Evolutionary conservation across 2,888 invertebrate species (phyloP).

Genomic region (Congeria kusceri): DNA sequence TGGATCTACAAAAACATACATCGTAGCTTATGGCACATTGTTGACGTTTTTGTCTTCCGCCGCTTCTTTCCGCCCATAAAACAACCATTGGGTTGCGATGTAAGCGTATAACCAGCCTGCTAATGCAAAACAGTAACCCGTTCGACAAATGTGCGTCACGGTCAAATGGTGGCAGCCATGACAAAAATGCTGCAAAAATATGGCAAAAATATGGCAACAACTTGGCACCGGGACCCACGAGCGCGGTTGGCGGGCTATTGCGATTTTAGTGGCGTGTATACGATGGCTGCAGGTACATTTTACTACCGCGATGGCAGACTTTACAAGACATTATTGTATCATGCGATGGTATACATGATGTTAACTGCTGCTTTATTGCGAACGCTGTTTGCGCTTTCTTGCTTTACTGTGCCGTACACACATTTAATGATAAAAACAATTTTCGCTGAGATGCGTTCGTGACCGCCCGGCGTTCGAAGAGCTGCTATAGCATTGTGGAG

Average conservation of each 20-base stretch:
- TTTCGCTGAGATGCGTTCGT: slow-evolving; percentile 1
- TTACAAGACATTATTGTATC: slow-evolving; percentile 12
- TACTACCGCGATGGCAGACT: slow-evolving; percentile 26
- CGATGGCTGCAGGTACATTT: slow-evolving; percentile 42
- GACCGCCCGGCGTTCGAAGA: no score
- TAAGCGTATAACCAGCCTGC: background rate
- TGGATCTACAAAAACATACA: slow-evolving; percentile 45
- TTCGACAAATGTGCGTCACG: slow-evolving; percentile 22
- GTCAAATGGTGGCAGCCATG: slow-evolving; percentile 30
- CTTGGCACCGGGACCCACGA: slow-evolving; percentile 28
- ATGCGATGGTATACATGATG: slow-evolving; percentile 33
- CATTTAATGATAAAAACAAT: slow-evolving; percentile 55
- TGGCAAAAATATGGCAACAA: slow-evolving; percentile 6
- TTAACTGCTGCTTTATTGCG: slow-evolving; percentile 53
- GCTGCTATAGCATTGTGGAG: no score
- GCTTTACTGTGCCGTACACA: slow-evolving; percentile 44
- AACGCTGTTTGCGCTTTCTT: slow-evolving; percentile 44
- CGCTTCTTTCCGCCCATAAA: slow-evolving; percentile 29
- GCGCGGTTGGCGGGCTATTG: slow-evolving; percentile 2
- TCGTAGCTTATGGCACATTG: slow-evolving; percentile 50
- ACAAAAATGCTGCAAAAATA: slow-evolving; percentile 34
- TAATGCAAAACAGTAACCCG: background rate
- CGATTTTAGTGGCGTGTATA: slow-evolving; percentile 4
- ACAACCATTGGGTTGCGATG: background rate
- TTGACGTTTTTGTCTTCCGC: slow-evolving; percentile 44